Percentiles rank a stretch among this genome's conserved stretches.
These are phyloP conservation scores for Leptoclinus maculatus DNA, from an alignment of 2,797 vertebrate genomes.

Conservation along the genomic window DNA sequence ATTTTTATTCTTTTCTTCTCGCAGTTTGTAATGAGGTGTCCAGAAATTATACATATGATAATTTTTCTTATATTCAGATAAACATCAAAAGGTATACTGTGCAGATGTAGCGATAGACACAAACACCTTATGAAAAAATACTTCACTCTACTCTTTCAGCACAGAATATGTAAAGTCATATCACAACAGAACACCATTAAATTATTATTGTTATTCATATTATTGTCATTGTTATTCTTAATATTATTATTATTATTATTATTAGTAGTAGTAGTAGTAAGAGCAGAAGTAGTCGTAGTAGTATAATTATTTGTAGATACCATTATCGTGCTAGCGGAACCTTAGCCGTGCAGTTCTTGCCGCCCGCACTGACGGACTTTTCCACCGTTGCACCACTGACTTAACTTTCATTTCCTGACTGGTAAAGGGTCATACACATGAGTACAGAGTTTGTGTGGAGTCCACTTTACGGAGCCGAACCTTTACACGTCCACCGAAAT, in stretches of 20 bases:
- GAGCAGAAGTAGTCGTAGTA: accelerated
- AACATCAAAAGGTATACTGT: too few relatives aligned
- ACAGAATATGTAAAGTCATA: neutral
- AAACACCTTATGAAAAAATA: neutral
- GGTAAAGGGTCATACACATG: constrained; percentile 62
- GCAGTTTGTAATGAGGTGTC: too few relatives aligned
- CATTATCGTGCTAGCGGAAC: constrained; percentile 44
- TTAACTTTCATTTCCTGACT: constrained; percentile 64
- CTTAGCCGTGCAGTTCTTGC: accelerated
- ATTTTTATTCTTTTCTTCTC: too few relatives aligned
- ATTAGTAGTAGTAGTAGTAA: neutral
- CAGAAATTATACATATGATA: too few relatives aligned
- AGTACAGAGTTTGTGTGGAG: neutral
- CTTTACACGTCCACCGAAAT: accelerated
- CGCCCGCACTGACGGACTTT: constrained; percentile 16
- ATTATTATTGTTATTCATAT: neutral
- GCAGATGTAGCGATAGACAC: neutral
- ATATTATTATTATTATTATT: neutral
- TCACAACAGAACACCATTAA: neutral
- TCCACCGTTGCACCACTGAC: constrained; percentile 54
- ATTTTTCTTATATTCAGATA: too few relatives aligned
- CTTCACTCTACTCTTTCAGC: neutral
- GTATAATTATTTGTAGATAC: too few relatives aligned
- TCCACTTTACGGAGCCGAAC: neutral
- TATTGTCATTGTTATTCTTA: neutral